Percentiles rank a stretch among this genome's conserved stretches.
phyloP scores from a whole-genome alignment of 2,113 vertebrate genomes.

The Macquaria ambigua region DNA sequence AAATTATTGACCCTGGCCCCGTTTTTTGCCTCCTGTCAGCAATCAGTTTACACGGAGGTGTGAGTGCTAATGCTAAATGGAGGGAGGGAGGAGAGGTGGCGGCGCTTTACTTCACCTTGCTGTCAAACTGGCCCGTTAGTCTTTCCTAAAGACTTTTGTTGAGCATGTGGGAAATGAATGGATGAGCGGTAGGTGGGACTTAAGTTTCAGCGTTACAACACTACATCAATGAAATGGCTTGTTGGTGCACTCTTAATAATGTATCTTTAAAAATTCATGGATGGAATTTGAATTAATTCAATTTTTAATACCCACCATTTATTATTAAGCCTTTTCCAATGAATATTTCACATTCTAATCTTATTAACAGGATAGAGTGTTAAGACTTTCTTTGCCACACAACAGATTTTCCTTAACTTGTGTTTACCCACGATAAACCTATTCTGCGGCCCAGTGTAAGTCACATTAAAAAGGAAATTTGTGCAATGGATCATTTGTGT shows the following conservation, averaged over 20 bases:
- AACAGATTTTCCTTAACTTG: constrained; percentile 59
- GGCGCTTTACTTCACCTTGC: constrained; percentile 55
- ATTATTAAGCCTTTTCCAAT: constrained; percentile 82
- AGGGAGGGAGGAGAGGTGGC: constrained; percentile 31
- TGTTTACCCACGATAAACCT: constrained; percentile 52
- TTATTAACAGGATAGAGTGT: constrained; percentile 68
- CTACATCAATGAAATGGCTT: constrained; percentile 68
- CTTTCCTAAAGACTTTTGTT: constrained; percentile 48
- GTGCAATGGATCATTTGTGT: constrained; percentile 25
- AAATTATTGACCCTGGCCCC: constrained; percentile 82
- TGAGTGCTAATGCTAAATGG: constrained; percentile 62
- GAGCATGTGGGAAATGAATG: constrained; percentile 29
- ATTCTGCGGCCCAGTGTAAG: background rate
- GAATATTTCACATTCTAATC: constrained; percentile 82
- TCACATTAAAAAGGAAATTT: constrained; percentile 23
- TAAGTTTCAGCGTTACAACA: constrained; percentile 35
- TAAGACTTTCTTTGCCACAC: constrained; percentile 60
- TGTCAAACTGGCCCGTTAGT: constrained; percentile 68
- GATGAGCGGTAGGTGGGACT: constrained; percentile 44
- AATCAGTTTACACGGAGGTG: constrained; percentile 70
- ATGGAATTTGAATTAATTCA: constrained; percentile 75
- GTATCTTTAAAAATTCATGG: constrained; percentile 78
- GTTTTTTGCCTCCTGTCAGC: constrained; percentile 62
- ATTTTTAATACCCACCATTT: constrained; percentile 81
- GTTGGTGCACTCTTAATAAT: constrained; percentile 78